phyloP scores from a whole-genome alignment of 2,797 vertebrate genomes.

The Heliangelus exortis region DNA sequence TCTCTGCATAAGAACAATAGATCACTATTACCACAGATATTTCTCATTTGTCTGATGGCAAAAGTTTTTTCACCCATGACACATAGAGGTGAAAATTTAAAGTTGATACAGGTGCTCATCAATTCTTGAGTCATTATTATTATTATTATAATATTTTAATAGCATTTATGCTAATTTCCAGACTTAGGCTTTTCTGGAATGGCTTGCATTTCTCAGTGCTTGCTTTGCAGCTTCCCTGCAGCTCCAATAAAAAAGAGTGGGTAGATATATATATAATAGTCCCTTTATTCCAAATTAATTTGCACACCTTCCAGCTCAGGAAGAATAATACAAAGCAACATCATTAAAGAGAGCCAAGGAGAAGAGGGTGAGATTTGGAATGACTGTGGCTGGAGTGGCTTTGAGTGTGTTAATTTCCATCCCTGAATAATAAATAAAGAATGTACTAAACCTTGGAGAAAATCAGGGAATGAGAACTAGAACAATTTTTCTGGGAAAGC shows the following conservation, averaged over 20 bases:
- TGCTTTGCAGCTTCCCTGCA: slow-evolving; percentile 51
- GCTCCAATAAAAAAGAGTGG: neutral
- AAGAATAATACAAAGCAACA: neutral
- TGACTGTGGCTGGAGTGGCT: neutral
- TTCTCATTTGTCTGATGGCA: neutral
- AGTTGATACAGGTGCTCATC: neutral
- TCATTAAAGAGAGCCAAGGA: neutral
- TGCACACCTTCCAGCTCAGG: neutral
- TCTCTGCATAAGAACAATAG: neutral
- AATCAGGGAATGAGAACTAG: neutral
- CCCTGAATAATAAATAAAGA: neutral
- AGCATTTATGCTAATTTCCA: neutral
- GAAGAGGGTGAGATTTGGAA: neutral
- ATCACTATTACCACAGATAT: neutral
- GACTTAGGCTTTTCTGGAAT: slow-evolving; percentile 31
- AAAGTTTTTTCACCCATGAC: neutral
- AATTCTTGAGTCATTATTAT: neutral
- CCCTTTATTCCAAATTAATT: slow-evolving; percentile 24
- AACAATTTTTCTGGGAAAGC: neutral
- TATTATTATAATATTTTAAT: neutral
- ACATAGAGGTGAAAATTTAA: neutral
- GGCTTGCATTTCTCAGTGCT: slow-evolving; percentile 42
- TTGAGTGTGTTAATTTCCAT: neutral
- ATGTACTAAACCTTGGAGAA: neutral
- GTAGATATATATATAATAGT: neutral